Evolutionary conservation across 2,888 invertebrate species (phyloP).

Genomic region (Dusona sp.): DNA sequence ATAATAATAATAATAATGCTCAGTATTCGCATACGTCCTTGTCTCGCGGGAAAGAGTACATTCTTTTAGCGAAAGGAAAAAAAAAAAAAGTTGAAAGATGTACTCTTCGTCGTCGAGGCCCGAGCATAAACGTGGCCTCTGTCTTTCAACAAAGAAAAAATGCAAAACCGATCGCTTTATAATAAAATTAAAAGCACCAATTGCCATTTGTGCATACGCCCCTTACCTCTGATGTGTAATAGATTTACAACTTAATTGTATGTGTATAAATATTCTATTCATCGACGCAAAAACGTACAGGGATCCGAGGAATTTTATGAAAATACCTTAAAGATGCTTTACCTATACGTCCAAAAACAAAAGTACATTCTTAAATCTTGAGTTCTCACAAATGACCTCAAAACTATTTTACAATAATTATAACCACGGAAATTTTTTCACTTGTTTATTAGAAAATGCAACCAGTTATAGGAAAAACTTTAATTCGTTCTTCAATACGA

Average conservation of each 20-base stretch:
- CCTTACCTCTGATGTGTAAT: conserved; percentile 59
- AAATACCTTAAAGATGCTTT: conserved; percentile 1
- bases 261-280: conserved; percentile 30
- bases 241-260: conserved; percentile 51
- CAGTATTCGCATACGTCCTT: conserved; percentile 62
- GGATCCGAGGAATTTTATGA: conserved; percentile 27
- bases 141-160: conserved; percentile 53
- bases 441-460: not conserved
- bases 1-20: conserved; percentile 43
- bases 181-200: conserved; percentile 61
- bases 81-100: conserved; percentile 21
- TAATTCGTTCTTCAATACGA: not conserved
- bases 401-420: not conserved
- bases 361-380: not conserved
- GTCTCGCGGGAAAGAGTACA: conserved; percentile 50
- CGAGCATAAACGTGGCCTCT: conserved; percentile 66
- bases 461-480: not conserved
- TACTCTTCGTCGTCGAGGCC: conserved; percentile 41
- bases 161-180: conserved; percentile 61
- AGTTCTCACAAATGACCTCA: not conserved
- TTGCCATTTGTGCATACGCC: conserved; percentile 68
- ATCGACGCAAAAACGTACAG: conserved; percentile 39
- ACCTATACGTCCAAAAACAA: conserved; percentile 3
- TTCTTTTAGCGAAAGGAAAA: not conserved
- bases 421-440: not conserved